Evolutionary conservation across 2,888 invertebrate genomes (phyloP).

Genomic region (Eupithecia insigniata): DNA sequence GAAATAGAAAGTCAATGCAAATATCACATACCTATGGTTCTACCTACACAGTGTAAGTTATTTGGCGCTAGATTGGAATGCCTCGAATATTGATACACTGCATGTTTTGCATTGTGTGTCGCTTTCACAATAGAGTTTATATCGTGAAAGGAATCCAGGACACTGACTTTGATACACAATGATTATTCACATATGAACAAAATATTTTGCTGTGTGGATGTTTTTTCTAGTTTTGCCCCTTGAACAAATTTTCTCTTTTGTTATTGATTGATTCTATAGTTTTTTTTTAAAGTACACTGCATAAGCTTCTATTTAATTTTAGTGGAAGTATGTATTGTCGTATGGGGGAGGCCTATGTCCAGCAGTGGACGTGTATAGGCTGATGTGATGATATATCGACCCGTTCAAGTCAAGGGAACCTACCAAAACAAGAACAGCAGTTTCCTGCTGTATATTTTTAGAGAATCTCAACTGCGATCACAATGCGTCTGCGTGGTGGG

Average conservation of each 20-base stretch:
- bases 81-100: slow-evolving; percentile 11
- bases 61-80: slow-evolving; percentile 10
- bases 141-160: not conserved
- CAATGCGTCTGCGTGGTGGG: not conserved
- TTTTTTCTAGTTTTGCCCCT: no score
- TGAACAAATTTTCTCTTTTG: no score
- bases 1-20: not conserved
- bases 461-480: not conserved
- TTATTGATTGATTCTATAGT: no score
- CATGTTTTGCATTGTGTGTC: slow-evolving; percentile 9
- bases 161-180: not conserved
- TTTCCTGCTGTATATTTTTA: not conserved
- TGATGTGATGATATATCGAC: no score
- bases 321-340: no score
- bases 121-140: slow-evolving; percentile 10
- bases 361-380: no score
- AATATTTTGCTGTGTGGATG: not conserved
- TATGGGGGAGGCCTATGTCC: no score
- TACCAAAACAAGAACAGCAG: not conserved
- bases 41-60: not conserved
- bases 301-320: no score
- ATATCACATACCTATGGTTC: not conserved
- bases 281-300: no score
- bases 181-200: not conserved
- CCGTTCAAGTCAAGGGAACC: not conserved